Conservation (phyloP, 2,888 invertebrate species). For the Cheiracanthium punctorium region DNA sequence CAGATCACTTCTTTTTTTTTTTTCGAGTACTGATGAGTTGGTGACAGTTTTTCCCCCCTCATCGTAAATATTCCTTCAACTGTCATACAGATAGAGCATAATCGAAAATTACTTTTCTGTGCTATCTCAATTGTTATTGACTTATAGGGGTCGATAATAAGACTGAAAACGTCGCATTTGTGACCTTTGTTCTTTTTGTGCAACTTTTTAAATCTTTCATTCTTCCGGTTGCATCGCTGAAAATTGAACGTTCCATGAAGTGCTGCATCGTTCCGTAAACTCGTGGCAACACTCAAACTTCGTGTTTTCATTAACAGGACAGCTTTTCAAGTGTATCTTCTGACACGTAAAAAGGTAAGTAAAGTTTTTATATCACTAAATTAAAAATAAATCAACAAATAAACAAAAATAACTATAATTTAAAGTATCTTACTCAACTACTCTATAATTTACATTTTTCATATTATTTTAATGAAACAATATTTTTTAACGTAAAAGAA, state of each 20-base stretch:
- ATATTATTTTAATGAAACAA: too few relatives aligned
- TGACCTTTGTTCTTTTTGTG: slow-evolving; percentile 9
- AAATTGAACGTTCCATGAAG: background rate
- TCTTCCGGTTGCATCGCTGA: background rate
- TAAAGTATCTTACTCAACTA: too few relatives aligned
- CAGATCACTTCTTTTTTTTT: background rate
- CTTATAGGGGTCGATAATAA: background rate
- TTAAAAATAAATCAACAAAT: too few relatives aligned
- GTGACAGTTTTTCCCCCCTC: slow-evolving; percentile 4
- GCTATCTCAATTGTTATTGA: slow-evolving; percentile 26
- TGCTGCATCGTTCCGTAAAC: background rate
- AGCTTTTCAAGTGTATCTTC: too few relatives aligned
- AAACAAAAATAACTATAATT: too few relatives aligned
- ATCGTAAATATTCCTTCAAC: background rate
- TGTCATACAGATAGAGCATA: background rate
- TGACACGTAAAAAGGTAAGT: too few relatives aligned
- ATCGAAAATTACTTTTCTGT: slow-evolving; percentile 1
- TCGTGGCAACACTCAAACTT: too few relatives aligned
- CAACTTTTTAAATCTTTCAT: background rate
- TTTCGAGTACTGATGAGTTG: background rate
- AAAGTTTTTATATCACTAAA: too few relatives aligned
- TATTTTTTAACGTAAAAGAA: too few relatives aligned
- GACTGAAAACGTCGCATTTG: background rate
- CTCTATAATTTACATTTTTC: too few relatives aligned
- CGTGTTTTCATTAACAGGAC: too few relatives aligned